These are phyloP conservation scores for Petrolisthes cinctipes DNA, from an alignment of 2,888 invertebrate species.

Conservation along the genomic window DNA sequence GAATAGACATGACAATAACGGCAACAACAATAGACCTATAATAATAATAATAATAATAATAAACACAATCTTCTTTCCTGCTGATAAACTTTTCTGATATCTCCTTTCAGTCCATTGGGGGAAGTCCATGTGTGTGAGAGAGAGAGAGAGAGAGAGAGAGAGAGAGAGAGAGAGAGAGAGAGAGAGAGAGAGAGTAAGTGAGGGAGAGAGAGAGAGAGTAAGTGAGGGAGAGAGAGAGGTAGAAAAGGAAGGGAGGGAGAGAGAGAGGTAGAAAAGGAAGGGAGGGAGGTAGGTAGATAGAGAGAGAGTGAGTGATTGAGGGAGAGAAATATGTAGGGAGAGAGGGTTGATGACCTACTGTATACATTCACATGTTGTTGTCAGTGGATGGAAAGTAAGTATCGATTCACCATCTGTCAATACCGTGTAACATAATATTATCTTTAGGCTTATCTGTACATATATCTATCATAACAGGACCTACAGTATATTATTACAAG, in stretches of 20 bases:
- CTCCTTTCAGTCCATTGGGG: background rate
- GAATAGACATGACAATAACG: too few relatives aligned
- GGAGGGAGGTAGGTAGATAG: background rate
- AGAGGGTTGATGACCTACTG: too few relatives aligned
- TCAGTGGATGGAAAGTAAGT: too few relatives aligned
- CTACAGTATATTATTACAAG: too few relatives aligned
- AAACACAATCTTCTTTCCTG: background rate
- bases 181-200: background rate
- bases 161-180: slow-evolving; percentile 1
- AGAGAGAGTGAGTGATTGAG: background rate
- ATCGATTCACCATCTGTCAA: too few relatives aligned
- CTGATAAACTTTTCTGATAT: background rate
- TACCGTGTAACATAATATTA: too few relatives aligned
- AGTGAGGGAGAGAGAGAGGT: background rate
- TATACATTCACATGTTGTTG: too few relatives aligned
- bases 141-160: background rate
- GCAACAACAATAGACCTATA: too few relatives aligned
- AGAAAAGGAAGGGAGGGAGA: background rate
- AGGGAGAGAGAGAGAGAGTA: background rate
- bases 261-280: background rate
- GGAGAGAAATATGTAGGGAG: background rate
- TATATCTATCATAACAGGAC: too few relatives aligned
- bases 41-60: slow-evolving; percentile 15
- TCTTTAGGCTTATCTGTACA: too few relatives aligned
- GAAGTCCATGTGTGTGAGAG: background rate